phyloP scores from a whole-genome alignment of 30 jellyfish, hydroid and myxozoan genomes.

The Hydractinia echinata region DNA sequence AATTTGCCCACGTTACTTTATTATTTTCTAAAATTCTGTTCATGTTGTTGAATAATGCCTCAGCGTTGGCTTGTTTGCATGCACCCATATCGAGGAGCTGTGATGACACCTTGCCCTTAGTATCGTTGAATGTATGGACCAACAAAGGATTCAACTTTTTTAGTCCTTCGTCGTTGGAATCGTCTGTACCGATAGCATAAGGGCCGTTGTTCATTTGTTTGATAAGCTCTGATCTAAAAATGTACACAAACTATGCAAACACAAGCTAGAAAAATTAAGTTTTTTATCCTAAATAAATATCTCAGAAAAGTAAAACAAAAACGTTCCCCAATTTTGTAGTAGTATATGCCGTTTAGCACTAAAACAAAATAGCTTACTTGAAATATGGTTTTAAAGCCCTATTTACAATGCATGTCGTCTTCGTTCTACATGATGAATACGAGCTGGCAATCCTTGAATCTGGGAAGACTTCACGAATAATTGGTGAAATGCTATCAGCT shows the following conservation, averaged over 20 bases:
- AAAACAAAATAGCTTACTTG: not conserved
- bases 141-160: slow-evolving; percentile 14
- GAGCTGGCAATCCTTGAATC: not conserved
- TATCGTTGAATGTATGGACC: not conserved
- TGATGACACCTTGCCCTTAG: not conserved
- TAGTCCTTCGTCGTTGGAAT: slow-evolving; percentile 22
- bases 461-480: not conserved
- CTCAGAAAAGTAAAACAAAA: too few relatives aligned
- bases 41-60: not conserved
- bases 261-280: too few relatives aligned
- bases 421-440: slow-evolving; percentile 5
- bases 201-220: slow-evolving; percentile 8
- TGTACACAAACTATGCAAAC: not conserved
- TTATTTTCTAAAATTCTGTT: not conserved
- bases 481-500: slow-evolving; percentile 14
- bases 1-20: slow-evolving; percentile 1
- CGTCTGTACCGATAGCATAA: slow-evolving; percentile 9
- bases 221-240: not conserved
- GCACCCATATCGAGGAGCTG: slow-evolving; percentile 30
- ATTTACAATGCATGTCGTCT: not conserved
- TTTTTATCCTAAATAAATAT: too few relatives aligned
- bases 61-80: not conserved
- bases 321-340: too few relatives aligned
- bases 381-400: slow-evolving; percentile 7
- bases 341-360: too few relatives aligned